Evolutionary conservation across 2,888 invertebrate species (phyloP), one percentile per base, ranked within the genome.

Genomic region (Pachymerium ferrugineum): DNA sequence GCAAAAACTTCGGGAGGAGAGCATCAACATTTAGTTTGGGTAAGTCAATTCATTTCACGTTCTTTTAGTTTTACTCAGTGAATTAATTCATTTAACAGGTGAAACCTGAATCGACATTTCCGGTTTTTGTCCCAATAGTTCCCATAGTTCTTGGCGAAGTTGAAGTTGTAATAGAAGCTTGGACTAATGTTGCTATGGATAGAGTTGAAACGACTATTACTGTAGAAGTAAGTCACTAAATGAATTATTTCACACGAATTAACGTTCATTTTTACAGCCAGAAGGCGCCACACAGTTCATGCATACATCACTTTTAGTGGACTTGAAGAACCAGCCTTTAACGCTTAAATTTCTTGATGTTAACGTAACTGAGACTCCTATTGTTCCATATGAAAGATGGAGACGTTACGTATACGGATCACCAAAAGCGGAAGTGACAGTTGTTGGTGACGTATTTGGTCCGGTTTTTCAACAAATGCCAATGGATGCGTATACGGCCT

Each of bases 371-470:
- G 86, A 87, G 79, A 79, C 83, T 76, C 83, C 86, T 47, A 80
- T 84, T 22, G 83, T 85, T 62, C 86, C 86, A 0, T 83, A 83
- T 76, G 82, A 85, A 75, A 81, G 83, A 73, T 82, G 83, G 77
- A 82, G 86, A 76, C 81, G 85, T 54, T 87, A 85, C 78, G 83
- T 86, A 19, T 86, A 83, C 72, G 86, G 85, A 3, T 86, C 86
- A 70, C 83, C 85, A 1, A 81, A 80, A 33, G 86, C 84, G 8
- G 79, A 81, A 30, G 79, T 86, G 16, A 82, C 83, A 3, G 77
- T 86, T 19, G 84, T 85, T 73, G 86, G 86, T 77, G 86, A 86
- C 78, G 82, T 86, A 3, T 83, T 86, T 74, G 86, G 86, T 0
- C 85, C 86, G 6, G 82, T 83, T 8, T 83, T 85, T 76, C 82